Conservation (phyloP, 2,888 invertebrate species). For the Melipona bicolor region DNA sequence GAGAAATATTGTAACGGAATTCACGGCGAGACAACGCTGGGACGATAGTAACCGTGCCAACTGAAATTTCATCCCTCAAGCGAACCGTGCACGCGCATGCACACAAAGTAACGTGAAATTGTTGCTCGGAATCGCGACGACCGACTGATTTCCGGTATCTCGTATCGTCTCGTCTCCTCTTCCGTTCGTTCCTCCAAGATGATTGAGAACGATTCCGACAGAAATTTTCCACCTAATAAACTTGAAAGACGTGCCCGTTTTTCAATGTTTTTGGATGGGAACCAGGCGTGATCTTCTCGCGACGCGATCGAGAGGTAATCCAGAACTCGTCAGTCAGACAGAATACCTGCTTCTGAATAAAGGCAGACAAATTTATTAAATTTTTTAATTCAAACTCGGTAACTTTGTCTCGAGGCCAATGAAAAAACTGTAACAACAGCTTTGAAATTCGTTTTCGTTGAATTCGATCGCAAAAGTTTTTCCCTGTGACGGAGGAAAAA, state of each 20-base stretch:
- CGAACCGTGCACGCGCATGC: slow-evolving; percentile 5
- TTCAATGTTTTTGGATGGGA: slow-evolving; percentile 33
- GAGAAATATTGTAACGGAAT: slow-evolving; percentile 65
- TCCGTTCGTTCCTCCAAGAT: slow-evolving; percentile 37
- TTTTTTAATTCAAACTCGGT: neutral
- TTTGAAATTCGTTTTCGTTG: neutral
- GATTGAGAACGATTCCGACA: slow-evolving; percentile 33
- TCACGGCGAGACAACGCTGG: slow-evolving; percentile 53
- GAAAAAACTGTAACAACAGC: neutral
- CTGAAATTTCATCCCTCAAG: slow-evolving; percentile 69
- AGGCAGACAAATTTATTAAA: neutral
- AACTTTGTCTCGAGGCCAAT: neutral
- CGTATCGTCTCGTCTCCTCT: slow-evolving; percentile 10
- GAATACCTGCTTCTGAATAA: neutral
- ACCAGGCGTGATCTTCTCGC: slow-evolving; percentile 20
- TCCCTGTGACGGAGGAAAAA: neutral
- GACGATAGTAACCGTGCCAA: slow-evolving; percentile 60
- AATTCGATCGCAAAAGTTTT: neutral
- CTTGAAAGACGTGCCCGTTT: slow-evolving; percentile 47
- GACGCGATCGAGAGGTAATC: neutral
- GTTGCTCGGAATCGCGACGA: slow-evolving; percentile 50
- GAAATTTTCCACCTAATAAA: slow-evolving; percentile 68
- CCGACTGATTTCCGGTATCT: slow-evolving; percentile 69
- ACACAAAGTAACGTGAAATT: slow-evolving; percentile 44
- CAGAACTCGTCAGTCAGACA: slow-evolving; percentile 5